A percentile compares a stretch with the other conserved stretches of the same genome.
Evolutionary conservation across 2,113 vertebrate genomes (phyloP).

Genomic region (Prunella fulvescens): DNA sequence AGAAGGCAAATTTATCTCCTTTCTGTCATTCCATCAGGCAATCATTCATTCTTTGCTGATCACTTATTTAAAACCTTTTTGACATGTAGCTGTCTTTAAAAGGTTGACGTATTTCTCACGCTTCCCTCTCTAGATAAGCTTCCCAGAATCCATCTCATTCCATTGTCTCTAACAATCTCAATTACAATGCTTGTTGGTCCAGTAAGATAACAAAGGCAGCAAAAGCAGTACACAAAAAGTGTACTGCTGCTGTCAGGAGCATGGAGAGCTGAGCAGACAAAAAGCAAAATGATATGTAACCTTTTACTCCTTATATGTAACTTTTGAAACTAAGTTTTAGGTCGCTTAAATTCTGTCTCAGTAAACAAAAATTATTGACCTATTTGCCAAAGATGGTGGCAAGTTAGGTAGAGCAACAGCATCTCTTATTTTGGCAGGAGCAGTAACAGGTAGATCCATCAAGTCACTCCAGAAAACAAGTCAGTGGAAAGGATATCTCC

Average conservation of each 20-base stretch:
- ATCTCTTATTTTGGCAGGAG: background rate
- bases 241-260: background rate
- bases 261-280: background rate
- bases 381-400: background rate
- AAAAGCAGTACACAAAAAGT: too few species aligned
- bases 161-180: background rate
- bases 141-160: background rate
- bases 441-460: slow-evolving; percentile 11
- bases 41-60: background rate
- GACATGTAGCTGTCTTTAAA: background rate
- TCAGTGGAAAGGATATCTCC: background rate
- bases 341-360: background rate
- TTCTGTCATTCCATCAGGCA: background rate
- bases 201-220: background rate
- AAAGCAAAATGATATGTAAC: background rate
- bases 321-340: background rate
- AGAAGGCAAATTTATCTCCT: background rate
- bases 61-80: background rate
- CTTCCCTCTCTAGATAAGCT: background rate
- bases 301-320: background rate
- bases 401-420: background rate
- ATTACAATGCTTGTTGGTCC: background rate
- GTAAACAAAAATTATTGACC: background rate
- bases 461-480: background rate
- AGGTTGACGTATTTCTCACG: background rate